A percentile compares a stretch with the other conserved stretches of the same genome.
Evolutionary conservation across 2,113 vertebrate species (phyloP).

Genomic region (Spheniscus mendiculus): DNA sequence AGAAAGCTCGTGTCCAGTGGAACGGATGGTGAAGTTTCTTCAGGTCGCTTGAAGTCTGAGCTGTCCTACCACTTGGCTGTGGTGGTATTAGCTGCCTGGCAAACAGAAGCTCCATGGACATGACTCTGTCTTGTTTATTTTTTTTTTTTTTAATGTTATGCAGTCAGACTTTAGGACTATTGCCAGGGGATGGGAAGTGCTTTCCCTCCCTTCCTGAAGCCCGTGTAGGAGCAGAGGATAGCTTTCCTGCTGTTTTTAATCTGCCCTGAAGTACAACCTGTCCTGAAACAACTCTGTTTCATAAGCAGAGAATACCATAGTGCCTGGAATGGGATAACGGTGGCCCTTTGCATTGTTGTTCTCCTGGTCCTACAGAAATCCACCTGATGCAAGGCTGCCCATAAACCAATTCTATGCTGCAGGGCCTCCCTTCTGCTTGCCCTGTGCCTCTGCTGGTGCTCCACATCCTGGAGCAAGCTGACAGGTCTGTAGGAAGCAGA

Average conservation of each 20-base stretch:
- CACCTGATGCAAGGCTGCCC: neutral
- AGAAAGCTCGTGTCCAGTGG: neutral
- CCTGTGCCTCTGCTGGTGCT: neutral
- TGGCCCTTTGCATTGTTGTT: neutral
- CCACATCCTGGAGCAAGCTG: neutral
- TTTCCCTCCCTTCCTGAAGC: conserved; percentile 47
- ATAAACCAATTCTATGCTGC: neutral
- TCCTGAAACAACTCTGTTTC: neutral
- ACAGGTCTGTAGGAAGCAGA: neutral
- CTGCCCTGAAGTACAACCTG: neutral
- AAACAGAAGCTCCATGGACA: neutral
- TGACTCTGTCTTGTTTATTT: neutral
- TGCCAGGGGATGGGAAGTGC: conserved; percentile 14
- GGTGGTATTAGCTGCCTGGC: neutral
- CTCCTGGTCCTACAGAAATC: neutral
- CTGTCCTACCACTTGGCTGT: neutral
- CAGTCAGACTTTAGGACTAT: neutral
- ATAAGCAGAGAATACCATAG: accelerated
- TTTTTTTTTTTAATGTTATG: neutral
- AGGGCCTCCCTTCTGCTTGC: neutral
- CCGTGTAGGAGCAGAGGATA: neutral
- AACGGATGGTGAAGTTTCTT: neutral
- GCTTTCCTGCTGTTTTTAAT: conserved; percentile 34
- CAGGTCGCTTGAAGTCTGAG: neutral
- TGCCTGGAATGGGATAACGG: neutral